Evolutionary conservation across 2,888 invertebrate species (phyloP).

Genomic region (Amorpha juglandis): DNA sequence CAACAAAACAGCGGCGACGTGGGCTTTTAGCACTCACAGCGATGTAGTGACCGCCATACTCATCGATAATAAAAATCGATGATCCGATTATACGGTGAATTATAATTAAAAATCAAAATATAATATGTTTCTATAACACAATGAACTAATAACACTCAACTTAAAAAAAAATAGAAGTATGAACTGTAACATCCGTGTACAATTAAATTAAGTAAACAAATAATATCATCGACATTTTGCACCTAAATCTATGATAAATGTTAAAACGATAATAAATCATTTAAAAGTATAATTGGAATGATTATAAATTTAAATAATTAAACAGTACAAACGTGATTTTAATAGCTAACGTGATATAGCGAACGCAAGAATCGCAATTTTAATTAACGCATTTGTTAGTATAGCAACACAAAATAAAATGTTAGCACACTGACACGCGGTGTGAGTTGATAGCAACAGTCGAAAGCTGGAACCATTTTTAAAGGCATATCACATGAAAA

Average conservation of each 20-base stretch:
- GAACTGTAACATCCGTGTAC: no score
- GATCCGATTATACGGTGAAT: no score
- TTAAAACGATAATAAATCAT: no score
- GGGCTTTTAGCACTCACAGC: slow-evolving; percentile 42
- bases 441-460: neutral
- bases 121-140: no score
- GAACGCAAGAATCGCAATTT: neutral
- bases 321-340: neutral
- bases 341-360: no score
- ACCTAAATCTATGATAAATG: no score
- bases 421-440: slow-evolving; percentile 18
- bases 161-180: no score
- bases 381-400: slow-evolving; percentile 3
- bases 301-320: neutral
- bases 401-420: slow-evolving; percentile 4
- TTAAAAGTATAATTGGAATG: neutral
- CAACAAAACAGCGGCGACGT: slow-evolving; percentile 71
- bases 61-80: neutral
- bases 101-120: no score
- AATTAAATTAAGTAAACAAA: no score
- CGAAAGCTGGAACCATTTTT: slow-evolving; percentile 3
- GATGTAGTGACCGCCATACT: neutral
- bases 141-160: no score
- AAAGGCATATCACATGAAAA: neutral
- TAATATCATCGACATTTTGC: no score